Base-by-base conservation (phyloP, 2,888 invertebrate species). In the Abrostola tripartita region DNA sequence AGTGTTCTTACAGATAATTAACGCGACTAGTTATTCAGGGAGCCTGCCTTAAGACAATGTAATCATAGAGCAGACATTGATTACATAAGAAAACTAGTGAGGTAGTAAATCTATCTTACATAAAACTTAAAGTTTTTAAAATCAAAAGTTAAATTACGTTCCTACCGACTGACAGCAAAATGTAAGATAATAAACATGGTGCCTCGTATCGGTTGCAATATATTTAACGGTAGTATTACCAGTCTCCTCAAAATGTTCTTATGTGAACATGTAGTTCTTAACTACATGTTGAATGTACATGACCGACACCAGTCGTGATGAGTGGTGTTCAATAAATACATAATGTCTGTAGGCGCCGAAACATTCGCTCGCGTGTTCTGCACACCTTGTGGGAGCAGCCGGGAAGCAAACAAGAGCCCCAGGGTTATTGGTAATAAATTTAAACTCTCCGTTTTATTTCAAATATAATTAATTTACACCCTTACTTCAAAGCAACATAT, bases 361-460 rank as follows among this genome's bases (percentile, higher is more conserved):
- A 88, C 86, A 88, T 83, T 82, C 81, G 79, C 78, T 86, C 75
- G 86, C 85, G 81, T 88, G 86, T 86, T 85, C 72, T 81, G 82
- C 85, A 88, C 88, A 90, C 89, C 90, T 91, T 86, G 86, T 81
- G 81, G 61, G 60, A 68, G 75, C 75, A 78, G 72, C 47, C 61
- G 85, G 86, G 87, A 85, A 88, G 86, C 89, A 85, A 90, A 91
- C 89, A 88, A 85, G 86, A 68, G 88, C 90, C 90, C 85, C 78
- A 88, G 83, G 88, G 87, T 87, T 88, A 87, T 87, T 88, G 85
- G 87, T 89, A 89, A 92, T 92, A 92, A 91, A 92, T 92, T 87
- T 86, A 81, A 87, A 79, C 78, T 79, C 81, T 85, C 85, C 85
- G 85, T 88, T 88, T 88, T 84, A 83, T 64, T 71, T 74, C 52